Conservation (phyloP, 1,140 invertebrate species). For the Papilio helenus region DNA sequence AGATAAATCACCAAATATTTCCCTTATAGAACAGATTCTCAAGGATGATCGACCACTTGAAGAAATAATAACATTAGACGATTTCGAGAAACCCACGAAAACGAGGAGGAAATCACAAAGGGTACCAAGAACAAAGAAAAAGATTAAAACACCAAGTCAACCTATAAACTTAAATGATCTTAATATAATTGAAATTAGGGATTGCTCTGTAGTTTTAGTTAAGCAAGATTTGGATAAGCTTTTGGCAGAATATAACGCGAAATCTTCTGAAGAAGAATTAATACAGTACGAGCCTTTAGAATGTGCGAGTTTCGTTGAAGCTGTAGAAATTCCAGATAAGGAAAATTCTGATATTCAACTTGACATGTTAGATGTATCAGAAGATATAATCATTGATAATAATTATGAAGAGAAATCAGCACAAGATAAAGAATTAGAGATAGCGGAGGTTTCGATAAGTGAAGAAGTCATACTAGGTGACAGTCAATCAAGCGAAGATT, state of each 20-base stretch:
- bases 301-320: conserved; percentile 47
- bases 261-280: conserved; percentile 24
- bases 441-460: conserved; percentile 51
- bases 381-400: conserved; percentile 75
- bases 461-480: conserved; percentile 77
- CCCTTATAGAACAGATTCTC: conserved; percentile 75
- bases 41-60: conserved; percentile 73
- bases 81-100: conserved; percentile 58
- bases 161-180: conserved; percentile 32
- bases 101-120: conserved; percentile 53
- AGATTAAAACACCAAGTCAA: conserved; percentile 46
- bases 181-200: conserved; percentile 52
- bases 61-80: conserved; percentile 75
- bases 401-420: conserved; percentile 60
- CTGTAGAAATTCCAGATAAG: conserved; percentile 39
- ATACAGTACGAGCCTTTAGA: conserved; percentile 37
- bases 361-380: conserved; percentile 78
- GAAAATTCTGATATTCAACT: conserved; percentile 58
- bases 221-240: conserved; percentile 61
- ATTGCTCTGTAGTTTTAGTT: conserved; percentile 65
- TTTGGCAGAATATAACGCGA: conserved; percentile 38
- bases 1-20: conserved; percentile 68
- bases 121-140: conserved; percentile 54
- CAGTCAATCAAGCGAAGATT: conserved; percentile 69
- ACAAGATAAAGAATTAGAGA: conserved; percentile 58